These are phyloP conservation scores for Philopedon plagiatum DNA, from an alignment of 2,888 invertebrate genomes.

Conservation along the genomic window DNA sequence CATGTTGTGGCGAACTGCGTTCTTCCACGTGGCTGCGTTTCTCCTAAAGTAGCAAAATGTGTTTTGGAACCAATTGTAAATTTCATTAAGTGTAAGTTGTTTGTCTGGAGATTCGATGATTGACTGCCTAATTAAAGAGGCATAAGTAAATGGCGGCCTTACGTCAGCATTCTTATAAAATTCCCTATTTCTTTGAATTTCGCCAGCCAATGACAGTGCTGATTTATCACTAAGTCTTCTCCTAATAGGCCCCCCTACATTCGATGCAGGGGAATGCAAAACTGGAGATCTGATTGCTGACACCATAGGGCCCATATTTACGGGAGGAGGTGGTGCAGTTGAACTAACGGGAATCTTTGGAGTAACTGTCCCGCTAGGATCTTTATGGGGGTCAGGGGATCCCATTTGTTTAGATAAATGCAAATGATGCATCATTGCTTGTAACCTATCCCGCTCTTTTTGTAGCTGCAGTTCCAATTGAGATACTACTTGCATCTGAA, in stretches of 20 bases:
- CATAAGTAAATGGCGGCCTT: slow-evolving; percentile 98
- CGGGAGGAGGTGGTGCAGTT: slow-evolving; percentile 67
- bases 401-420: slow-evolving; percentile 84
- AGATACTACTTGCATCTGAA: slow-evolving; percentile 97
- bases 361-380: slow-evolving; percentile 62
- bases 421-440: slow-evolving; percentile 98
- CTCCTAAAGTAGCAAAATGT: slow-evolving; percentile 99
- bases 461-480: slow-evolving; percentile 92
- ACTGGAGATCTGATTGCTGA: slow-evolving; percentile 74
- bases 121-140: slow-evolving; percentile 97
- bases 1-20: slow-evolving; percentile 99
- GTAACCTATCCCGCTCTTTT: slow-evolving; percentile 92
- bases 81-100: slow-evolving; percentile 98
- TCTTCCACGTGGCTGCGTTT: slow-evolving; percentile 99
- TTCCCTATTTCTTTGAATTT: slow-evolving; percentile 98
- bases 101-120: slow-evolving; percentile 99
- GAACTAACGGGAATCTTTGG: slow-evolving; percentile 63
- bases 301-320: slow-evolving; percentile 73
- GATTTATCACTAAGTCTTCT: slow-evolving; percentile 93
- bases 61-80: slow-evolving; percentile 99
- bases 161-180: slow-evolving; percentile 99
- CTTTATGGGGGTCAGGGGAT: slow-evolving; percentile 73
- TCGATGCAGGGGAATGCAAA: slow-evolving; percentile 72
- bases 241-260: slow-evolving; percentile 83
- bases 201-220: slow-evolving; percentile 86